Base-by-base conservation (phyloP, 2,888 invertebrate species). In the Plebejus melissa region DNA sequence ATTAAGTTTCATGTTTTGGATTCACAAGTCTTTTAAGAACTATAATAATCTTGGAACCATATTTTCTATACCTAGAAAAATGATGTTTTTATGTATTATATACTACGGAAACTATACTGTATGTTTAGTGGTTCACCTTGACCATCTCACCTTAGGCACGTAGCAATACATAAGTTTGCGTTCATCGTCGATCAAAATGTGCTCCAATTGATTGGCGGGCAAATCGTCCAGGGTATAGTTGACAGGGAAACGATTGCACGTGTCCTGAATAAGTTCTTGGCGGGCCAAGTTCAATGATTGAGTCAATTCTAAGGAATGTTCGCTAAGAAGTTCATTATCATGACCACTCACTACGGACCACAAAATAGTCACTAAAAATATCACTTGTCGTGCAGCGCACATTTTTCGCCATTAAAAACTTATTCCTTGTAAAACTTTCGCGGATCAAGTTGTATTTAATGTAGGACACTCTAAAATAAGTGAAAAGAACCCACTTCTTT, bases 141-240 rank as follows among this genome's bases (percentile, higher is more conserved):
- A 84, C 77, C 78, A 77, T 83, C 94, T 94, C 94, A 97, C 97
- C 95, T 98, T 98, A 77, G 98, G 98, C 79, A 98, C 98, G 88
- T 98, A 98, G 86, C 98, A 98, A 85, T 98, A 98, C 16, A 98
- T 92, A 22, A 98, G 93, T 86, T 96, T 96, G 84, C 98, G 97
- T 77, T 95, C 94, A 82, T 97, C 96, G 86, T 98, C 97, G 32
- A 98, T 96, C 78, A 98, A 92, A 86, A 98, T 95, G 84, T 98
- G 98, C 83, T 96, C 95, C 83, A 97, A 94, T 81, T 95, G 94
- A 76, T 92, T 93, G 16, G 94, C 90, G 50, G 90, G 89, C 70
- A 95, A 83, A 78, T 94, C 89, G 78, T 94, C 89, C n/a, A 94
- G 77, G 7, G 84, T 84, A 58, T 86, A 86, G 76, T 83, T 88